A percentile compares a stretch with the other conserved stretches of the same genome.
Evolutionary conservation across 1,140 invertebrate genomes (phyloP).

Genomic region (Drosophila arawakana): DNA sequence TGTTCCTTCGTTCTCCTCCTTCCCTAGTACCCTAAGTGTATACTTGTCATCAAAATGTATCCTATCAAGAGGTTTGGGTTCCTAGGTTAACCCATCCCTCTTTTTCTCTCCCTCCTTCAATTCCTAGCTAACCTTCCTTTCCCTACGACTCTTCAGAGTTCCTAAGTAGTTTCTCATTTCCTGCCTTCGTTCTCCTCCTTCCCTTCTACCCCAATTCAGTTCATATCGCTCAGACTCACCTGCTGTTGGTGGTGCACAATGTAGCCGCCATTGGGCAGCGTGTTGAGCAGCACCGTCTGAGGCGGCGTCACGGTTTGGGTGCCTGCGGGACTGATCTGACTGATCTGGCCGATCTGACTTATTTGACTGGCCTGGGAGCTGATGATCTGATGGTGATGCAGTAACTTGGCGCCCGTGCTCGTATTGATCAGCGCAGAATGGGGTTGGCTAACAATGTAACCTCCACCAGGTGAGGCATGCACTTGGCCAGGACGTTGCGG

Average conservation of each 20-base stretch:
- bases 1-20: too few species aligned
- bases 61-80: too few species aligned
- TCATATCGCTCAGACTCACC: not conserved
- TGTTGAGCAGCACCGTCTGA: conserved; percentile 92
- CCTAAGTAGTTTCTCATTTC: too few species aligned
- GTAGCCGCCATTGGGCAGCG: conserved; percentile 91
- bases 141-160: too few species aligned
- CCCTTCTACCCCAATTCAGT: too few species aligned
- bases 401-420: conserved; percentile 55
- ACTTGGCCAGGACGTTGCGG: conserved; percentile 47
- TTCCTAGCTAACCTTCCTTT: too few species aligned
- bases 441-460: conserved; percentile 76
- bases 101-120: too few species aligned
- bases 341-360: conserved; percentile 85
- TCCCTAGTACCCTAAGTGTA: too few species aligned
- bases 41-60: too few species aligned
- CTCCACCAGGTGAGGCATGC: conserved; percentile 49
- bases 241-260: conserved; percentile 89
- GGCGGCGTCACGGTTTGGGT: conserved; percentile 11
- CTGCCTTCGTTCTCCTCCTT: too few species aligned
- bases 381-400: conserved; percentile 84
- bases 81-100: too few species aligned
- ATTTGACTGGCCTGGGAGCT: conserved; percentile 63
- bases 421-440: conserved; percentile 61
- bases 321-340: conserved; percentile 85